A percentile compares a stretch with the other conserved stretches of the same genome.
phyloP scores from a whole-genome alignment of 2,113 vertebrate genomes.

The Axis porcinus region DNA sequence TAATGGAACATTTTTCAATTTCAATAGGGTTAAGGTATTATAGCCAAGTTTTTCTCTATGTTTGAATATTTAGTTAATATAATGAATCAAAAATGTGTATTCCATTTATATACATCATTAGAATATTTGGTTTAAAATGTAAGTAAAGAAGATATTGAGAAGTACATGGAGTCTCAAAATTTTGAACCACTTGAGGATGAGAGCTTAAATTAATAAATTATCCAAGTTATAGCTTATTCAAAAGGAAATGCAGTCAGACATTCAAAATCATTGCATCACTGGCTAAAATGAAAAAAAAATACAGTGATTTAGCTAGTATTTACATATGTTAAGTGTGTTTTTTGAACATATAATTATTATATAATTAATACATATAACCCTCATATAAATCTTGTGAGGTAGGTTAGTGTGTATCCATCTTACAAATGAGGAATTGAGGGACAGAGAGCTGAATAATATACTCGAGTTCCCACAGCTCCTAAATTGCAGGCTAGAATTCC shows the following conservation, averaged over 20 bases:
- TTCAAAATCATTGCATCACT: not conserved
- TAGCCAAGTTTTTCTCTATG: not conserved
- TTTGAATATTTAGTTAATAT: conserved; percentile 3
- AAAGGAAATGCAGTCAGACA: not conserved
- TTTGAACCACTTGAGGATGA: not conserved
- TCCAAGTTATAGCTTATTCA: not conserved
- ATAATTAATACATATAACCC: not conserved
- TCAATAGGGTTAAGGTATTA: not conserved
- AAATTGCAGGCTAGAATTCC: not conserved
- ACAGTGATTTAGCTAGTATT: not conserved
- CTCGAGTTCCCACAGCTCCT: not conserved
- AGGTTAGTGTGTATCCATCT: not conserved
- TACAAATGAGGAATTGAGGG: not conserved
- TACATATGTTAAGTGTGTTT: not conserved
- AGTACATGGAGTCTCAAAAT: not conserved
- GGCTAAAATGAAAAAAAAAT: not conserved
- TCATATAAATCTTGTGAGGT: not conserved
- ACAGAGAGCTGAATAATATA: not conserved
- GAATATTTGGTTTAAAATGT: not conserved
- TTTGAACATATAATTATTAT: not conserved
- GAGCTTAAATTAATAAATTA: not conserved
- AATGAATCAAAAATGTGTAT: not conserved
- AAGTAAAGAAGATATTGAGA: not conserved
- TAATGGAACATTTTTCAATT: not conserved
- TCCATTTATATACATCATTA: not conserved